A percentile compares a stretch with the other conserved stretches of the same genome.
These are phyloP conservation scores for Spodoptera frugiperda DNA, from an alignment of 1,140 invertebrate species.

Conservation along the genomic window DNA sequence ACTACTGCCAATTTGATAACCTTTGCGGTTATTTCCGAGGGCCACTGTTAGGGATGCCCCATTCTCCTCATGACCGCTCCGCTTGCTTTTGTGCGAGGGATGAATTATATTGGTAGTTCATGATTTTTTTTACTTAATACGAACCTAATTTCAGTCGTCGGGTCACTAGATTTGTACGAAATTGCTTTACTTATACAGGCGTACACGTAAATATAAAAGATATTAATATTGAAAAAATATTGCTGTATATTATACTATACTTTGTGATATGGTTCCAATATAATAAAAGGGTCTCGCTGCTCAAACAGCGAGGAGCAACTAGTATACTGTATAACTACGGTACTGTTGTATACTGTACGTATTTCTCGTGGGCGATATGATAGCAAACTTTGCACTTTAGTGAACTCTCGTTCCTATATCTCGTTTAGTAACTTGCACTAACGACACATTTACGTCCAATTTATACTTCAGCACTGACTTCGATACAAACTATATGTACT, in stretches of 20 bases:
- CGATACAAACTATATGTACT: not conserved
- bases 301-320: slow-evolving; percentile 18
- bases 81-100: slow-evolving; percentile 21
- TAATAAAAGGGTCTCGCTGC: no score
- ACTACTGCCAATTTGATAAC: slow-evolving; percentile 54
- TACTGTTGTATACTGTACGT: not conserved
- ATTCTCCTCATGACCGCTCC: slow-evolving; percentile 39
- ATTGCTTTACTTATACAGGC: not conserved
- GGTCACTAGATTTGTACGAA: slow-evolving; percentile 21
- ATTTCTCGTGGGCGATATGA: slow-evolving; percentile 29
- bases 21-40: slow-evolving; percentile 50
- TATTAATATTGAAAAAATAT: not conserved
- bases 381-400: slow-evolving; percentile 32
- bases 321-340: not conserved
- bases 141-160: slow-evolving; percentile 19
- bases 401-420: slow-evolving; percentile 26
- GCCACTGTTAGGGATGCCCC: slow-evolving; percentile 36
- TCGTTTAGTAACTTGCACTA: slow-evolving; percentile 26
- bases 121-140: slow-evolving; percentile 37
- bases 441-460: slow-evolving; percentile 29
- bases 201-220: slow-evolving; percentile 7
- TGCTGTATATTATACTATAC: not conserved
- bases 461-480: not conserved
- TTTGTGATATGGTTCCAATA: no score
- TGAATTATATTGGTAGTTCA: slow-evolving; percentile 32